Conservation (phyloP, 2,113 vertebrate genomes). For the Gopherus evgoodei region DNA sequence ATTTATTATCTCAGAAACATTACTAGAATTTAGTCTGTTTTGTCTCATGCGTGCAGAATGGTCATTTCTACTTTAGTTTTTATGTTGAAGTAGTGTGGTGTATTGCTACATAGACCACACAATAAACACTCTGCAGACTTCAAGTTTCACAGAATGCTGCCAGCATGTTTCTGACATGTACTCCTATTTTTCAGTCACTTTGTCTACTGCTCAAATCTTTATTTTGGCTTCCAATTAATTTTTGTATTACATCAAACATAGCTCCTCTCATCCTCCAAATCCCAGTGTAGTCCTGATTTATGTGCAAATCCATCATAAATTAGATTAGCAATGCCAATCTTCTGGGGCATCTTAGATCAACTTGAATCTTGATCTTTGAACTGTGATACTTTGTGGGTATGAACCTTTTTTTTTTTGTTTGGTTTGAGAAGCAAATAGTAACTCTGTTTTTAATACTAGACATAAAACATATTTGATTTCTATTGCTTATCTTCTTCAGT, state of each 20-base stretch:
- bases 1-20: not conserved
- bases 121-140: not conserved
- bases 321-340: not conserved
- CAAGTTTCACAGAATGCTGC: not conserved
- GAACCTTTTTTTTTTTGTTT: not conserved
- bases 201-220: not conserved
- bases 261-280: not conserved
- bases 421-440: not conserved
- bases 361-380: slow-evolving; percentile 30
- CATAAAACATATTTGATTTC: not conserved
- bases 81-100: not conserved
- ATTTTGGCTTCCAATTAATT: not conserved
- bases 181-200: not conserved
- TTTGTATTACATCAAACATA: not conserved
- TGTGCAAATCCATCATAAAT: not conserved
- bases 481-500: not conserved
- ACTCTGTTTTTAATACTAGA: not conserved
- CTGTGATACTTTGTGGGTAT: not conserved
- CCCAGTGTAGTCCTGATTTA: not conserved
- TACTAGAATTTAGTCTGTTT: not conserved
- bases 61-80: not conserved
- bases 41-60: not conserved
- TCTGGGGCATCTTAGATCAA: not conserved
- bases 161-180: not conserved
- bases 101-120: not conserved